These are phyloP conservation scores for Zygothrica quintamaculata DNA, from an alignment of 2,888 invertebrate genomes.

Conservation along the genomic window DNA sequence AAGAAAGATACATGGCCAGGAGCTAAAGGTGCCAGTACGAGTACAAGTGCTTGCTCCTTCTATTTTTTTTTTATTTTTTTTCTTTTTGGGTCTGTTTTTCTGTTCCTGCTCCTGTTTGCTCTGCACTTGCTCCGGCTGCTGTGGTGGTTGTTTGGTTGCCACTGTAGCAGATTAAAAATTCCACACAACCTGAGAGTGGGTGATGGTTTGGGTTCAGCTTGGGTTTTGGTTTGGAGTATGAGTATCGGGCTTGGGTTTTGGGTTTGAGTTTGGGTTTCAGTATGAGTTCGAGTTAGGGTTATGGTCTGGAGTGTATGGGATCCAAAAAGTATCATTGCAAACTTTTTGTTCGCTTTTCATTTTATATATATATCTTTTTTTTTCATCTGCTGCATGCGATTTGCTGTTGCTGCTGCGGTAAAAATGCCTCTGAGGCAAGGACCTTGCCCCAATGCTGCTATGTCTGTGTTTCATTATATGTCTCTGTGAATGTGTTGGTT, in stretches of 20 bases:
- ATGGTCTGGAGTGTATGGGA: conserved; percentile 3
- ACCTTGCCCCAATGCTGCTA: conserved; percentile 37
- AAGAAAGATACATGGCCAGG: conserved; percentile 69
- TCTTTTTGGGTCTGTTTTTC: neutral
- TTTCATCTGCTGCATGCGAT: conserved; percentile 60
- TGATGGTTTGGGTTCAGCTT: conserved; percentile 3
- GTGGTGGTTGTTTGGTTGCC: conserved; percentile 58
- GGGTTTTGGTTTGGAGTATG: neutral
- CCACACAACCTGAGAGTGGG: conserved; percentile 70
- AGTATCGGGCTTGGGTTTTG: neutral
- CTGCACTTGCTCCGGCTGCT: conserved; percentile 17
- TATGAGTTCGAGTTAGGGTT: neutral
- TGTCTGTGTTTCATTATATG: neutral
- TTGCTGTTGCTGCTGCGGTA: conserved; percentile 68
- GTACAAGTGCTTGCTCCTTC: neutral
- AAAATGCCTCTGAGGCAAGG: conserved; percentile 67
- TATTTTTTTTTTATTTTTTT: neutral
- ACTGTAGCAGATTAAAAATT: conserved; percentile 74
- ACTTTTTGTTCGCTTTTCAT: conserved; percentile 61
- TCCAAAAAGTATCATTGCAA: conserved; percentile 73
- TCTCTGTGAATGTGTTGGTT: conserved; percentile 4
- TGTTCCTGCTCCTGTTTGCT: neutral
- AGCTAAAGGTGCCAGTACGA: neutral
- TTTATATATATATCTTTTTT: conserved; percentile 24
- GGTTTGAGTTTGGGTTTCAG: neutral